phyloP scores from a whole-genome alignment of 2,113 vertebrate species.

The Morone chrysops region DNA sequence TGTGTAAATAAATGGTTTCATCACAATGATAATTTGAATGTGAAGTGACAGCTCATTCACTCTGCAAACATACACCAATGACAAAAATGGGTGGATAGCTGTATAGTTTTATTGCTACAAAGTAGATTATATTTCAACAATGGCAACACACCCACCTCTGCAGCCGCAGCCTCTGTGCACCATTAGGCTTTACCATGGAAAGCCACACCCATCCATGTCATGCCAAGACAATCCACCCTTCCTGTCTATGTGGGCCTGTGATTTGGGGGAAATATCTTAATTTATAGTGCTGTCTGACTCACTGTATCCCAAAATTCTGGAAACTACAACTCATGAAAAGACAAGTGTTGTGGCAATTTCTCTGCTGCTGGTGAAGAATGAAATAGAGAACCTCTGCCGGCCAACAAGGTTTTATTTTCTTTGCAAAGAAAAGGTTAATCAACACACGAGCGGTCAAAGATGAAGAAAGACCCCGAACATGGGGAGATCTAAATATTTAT shows the following conservation, averaged over 20 bases:
- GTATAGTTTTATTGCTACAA: constrained; percentile 5
- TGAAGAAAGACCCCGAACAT: too few species aligned
- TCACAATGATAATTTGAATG: constrained; percentile 15
- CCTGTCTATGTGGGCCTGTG: not conserved
- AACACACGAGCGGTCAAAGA: too few species aligned
- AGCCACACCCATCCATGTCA: constrained; percentile 25
- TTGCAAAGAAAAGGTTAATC: too few species aligned
- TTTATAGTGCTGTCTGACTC: constrained; percentile 7
- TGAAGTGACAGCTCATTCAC: not conserved
- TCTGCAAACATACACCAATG: constrained; percentile 4
- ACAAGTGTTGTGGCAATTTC: too few species aligned
- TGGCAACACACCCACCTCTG: not conserved
- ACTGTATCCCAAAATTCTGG: not conserved
- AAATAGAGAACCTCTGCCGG: too few species aligned
- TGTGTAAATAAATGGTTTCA: not conserved
- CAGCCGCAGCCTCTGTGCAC: constrained; percentile 16
- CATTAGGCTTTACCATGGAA: not conserved
- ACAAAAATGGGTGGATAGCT: constrained; percentile 10
- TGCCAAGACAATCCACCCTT: constrained; percentile 20
- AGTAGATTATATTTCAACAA: constrained; percentile 22
- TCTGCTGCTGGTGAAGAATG: too few species aligned
- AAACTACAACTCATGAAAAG: not conserved
- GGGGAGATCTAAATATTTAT: too few species aligned
- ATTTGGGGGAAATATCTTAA: constrained; percentile 30
- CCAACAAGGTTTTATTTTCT: too few species aligned